These are phyloP conservation scores for Zaprionus ghesquierei DNA, from an alignment of 1,140 invertebrate genomes.

Conservation along the genomic window DNA sequence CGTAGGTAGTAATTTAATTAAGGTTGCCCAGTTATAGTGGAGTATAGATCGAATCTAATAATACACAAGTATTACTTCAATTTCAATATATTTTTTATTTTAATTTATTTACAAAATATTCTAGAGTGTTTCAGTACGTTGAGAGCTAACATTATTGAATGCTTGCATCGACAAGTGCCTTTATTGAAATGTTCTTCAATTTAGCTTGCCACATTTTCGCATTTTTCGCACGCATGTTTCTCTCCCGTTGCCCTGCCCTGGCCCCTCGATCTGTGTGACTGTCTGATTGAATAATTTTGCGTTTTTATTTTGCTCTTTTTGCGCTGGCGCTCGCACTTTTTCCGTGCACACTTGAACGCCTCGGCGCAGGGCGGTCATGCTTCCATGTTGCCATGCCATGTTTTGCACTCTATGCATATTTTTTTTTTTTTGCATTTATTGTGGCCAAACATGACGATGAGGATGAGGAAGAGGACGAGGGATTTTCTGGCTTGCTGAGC, in stretches of 20 bases:
- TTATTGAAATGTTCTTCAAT: conserved; percentile 6
- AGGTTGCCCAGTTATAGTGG: no score
- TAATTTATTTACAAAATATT: neutral
- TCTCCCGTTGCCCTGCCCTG: neutral
- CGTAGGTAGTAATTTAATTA: no score
- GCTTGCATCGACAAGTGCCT: neutral
- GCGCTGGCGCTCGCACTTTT: conserved; percentile 61
- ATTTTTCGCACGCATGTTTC: conserved; percentile 52
- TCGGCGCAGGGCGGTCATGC: no score
- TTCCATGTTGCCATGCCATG: conserved; percentile 31
- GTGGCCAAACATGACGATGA: conserved; percentile 47
- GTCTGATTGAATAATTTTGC: conserved; percentile 72
- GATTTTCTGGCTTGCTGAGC: neutral
- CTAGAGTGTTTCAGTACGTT: neutral
- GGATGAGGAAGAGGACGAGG: neutral
- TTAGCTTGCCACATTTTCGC: conserved; percentile 31
- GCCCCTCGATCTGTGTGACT: conserved; percentile 3
- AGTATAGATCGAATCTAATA: no score
- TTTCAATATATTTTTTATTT: neutral
- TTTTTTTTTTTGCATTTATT: conserved; percentile 73
- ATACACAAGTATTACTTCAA: no score
- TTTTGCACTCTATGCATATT: conserved; percentile 71
- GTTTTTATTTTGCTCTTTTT: conserved; percentile 48
- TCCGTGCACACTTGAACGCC: conserved; percentile 34
- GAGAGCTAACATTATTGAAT: neutral